Evolutionary conservation across 2,888 invertebrate species (phyloP).

Genomic region (Dryobota labecula): DNA sequence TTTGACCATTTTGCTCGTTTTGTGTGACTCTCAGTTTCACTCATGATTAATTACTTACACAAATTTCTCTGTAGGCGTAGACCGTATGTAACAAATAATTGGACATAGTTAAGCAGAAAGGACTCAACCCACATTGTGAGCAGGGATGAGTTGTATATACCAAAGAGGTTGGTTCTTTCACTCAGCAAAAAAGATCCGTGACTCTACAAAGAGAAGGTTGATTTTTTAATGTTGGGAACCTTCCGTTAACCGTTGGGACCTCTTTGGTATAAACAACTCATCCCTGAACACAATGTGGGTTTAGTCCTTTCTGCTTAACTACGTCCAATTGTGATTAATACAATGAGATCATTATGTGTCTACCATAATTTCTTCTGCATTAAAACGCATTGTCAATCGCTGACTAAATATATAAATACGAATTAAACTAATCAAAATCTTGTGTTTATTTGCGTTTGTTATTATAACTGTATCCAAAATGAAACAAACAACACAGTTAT

Average conservation of each 20-base stretch:
- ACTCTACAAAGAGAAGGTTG: too few species aligned
- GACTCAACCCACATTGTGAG: too few species aligned
- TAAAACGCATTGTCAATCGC: not conserved
- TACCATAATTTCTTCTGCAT: not conserved
- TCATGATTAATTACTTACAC: not conserved
- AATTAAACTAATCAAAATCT: not conserved
- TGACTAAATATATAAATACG: not conserved
- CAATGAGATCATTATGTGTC: slow-evolving; percentile 30
- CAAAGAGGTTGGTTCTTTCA: too few species aligned
- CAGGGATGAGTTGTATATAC: too few species aligned
- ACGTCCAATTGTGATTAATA: too few species aligned
- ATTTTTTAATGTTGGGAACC: too few species aligned
- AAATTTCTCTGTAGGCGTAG: not conserved
- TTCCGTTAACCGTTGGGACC: too few species aligned
- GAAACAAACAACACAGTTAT: not conserved
- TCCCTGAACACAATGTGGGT: too few species aligned
- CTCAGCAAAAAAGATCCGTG: too few species aligned
- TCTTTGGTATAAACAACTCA: too few species aligned
- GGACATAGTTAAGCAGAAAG: too few species aligned
- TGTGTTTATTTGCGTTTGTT: not conserved
- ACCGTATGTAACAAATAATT: not conserved
- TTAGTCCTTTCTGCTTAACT: too few species aligned
- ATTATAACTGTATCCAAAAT: not conserved
- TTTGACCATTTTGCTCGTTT: not conserved
- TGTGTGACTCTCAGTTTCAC: not conserved